A percentile compares a stretch with the other conserved stretches of the same genome.
Evolutionary conservation across 2,888 invertebrate genomes (phyloP).

Genomic region (Sceliomorpha sp.): DNA sequence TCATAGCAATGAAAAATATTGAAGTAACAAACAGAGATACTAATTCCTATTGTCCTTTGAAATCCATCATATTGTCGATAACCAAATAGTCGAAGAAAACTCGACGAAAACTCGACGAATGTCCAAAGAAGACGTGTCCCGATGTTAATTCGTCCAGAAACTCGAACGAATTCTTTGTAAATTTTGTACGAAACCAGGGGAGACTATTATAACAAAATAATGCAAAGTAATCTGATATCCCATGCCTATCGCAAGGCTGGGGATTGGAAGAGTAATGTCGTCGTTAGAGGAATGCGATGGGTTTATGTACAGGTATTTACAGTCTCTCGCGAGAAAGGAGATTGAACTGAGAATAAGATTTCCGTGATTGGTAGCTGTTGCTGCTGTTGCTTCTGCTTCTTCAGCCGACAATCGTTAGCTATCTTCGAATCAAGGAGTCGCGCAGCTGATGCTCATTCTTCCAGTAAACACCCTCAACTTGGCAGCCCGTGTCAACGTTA

Average conservation of each 20-base stretch:
- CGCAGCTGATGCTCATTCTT: neutral
- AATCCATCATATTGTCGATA: neutral
- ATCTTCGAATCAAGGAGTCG: neutral
- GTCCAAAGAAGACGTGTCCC: too few relatives aligned
- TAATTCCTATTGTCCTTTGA: neutral
- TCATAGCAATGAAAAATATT: too few relatives aligned
- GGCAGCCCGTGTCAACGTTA: too few relatives aligned
- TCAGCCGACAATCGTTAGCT: constrained; percentile 28
- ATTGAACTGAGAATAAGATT: constrained; percentile 24
- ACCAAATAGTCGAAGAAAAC: neutral
- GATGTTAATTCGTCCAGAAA: too few relatives aligned
- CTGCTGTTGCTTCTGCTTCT: neutral
- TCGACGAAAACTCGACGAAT: neutral
- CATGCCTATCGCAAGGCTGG: constrained; percentile 5
- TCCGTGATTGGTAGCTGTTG: neutral
- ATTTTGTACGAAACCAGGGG: too few relatives aligned
- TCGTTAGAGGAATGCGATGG: constrained; percentile 72
- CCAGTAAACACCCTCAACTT: constrained; percentile 1
- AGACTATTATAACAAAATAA: constrained; percentile 3
- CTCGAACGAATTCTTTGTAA: too few relatives aligned
- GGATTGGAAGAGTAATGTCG: constrained; percentile 36
- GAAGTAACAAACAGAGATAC: too few relatives aligned
- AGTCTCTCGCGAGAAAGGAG: constrained; percentile 51
- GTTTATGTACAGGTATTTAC: constrained; percentile 74
- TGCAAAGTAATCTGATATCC: constrained; percentile 5